A percentile compares a stretch with the other conserved stretches of the same genome.
Evolutionary conservation across 2,888 invertebrate species (phyloP).

Genomic region (Leptopterna dolabrata): DNA sequence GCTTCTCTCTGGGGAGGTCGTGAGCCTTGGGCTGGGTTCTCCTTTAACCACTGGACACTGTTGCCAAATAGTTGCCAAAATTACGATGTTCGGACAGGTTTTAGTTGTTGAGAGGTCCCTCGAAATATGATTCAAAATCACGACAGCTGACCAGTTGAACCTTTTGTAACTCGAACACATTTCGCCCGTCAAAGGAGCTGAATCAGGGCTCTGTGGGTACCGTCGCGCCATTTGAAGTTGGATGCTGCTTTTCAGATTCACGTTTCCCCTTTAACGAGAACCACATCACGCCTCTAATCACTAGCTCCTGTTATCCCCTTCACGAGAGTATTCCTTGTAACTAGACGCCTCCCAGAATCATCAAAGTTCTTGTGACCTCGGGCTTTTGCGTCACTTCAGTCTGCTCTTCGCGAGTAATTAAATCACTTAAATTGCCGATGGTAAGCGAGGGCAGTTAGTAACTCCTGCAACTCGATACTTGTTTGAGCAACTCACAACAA

Average conservation of each 20-base stretch:
- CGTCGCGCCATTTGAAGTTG: background rate
- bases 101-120: no score
- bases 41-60: no score
- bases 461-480: background rate
- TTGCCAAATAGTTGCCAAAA: no score
- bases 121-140: no score
- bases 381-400: background rate
- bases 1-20: no score
- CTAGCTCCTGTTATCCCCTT: background rate
- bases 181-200: no score
- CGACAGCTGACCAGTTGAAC: no score
- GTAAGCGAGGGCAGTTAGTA: background rate
- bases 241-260: conserved; percentile 6
- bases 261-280: conserved; percentile 3
- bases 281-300: background rate
- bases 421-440: background rate
- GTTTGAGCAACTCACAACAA: no score
- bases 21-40: no score
- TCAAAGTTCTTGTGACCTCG: background rate
- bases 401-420: background rate
- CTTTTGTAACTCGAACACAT: no score
- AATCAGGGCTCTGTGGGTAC: no score
- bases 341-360: background rate
- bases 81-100: no score
- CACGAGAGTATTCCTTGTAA: background rate